phyloP scores from a whole-genome alignment of 2,888 invertebrate species.

The Diabrotica balteata region DNA sequence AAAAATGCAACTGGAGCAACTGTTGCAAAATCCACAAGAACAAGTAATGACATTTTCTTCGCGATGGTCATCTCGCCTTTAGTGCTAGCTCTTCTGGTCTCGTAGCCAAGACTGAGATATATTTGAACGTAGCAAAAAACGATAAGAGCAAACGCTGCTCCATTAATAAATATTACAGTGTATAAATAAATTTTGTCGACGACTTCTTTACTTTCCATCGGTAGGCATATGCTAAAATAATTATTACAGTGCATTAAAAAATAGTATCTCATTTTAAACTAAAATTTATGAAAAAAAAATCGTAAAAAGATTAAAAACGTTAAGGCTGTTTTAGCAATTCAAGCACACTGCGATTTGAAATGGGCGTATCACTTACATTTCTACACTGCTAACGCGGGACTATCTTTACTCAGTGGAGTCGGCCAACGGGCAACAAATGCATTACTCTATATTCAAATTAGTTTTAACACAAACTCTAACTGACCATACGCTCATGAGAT shows the following conservation, averaged over 20 bases:
- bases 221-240: constrained; percentile 79
- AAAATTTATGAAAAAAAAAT: neutral
- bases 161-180: constrained; percentile 76
- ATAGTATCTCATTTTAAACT: neutral
- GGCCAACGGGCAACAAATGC: no score
- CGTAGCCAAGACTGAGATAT: constrained; percentile 78
- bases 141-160: constrained; percentile 82
- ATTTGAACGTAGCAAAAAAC: constrained; percentile 87
- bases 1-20: constrained; percentile 87
- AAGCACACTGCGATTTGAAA: no score
- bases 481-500: no score
- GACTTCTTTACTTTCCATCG: constrained; percentile 78
- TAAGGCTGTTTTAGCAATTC: no score
- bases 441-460: no score
- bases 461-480: no score
- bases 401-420: no score
- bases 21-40: constrained; percentile 83
- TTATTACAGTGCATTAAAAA: no score
- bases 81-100: constrained; percentile 65
- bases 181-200: constrained; percentile 78
- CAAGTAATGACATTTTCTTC: constrained; percentile 89
- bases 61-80: constrained; percentile 79
- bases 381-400: no score
- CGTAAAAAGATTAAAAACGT: no score
- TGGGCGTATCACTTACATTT: no score